Conservation (phyloP, 2,113 vertebrate species). For the Chloropsis hardwickii region DNA sequence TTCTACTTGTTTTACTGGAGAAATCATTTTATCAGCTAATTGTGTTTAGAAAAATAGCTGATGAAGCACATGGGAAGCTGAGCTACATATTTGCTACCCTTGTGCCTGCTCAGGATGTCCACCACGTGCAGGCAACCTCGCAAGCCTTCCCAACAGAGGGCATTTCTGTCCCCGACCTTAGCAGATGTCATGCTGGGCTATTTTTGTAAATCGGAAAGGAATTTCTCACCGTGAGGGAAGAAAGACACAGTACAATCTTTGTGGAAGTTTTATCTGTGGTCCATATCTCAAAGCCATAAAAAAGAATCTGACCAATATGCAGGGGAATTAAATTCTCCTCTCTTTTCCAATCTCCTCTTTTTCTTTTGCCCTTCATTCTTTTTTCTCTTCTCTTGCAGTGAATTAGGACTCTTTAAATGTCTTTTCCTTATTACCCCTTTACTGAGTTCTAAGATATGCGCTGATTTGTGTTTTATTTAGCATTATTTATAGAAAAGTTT, state of each 20-base stretch:
- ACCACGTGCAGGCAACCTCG: not conserved
- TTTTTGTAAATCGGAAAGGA: conserved; percentile 15
- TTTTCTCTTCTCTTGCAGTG: not conserved
- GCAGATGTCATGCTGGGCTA: not conserved
- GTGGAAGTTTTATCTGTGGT: not conserved
- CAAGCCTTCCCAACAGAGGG: not conserved
- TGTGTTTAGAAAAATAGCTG: conserved; percentile 70
- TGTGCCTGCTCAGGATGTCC: conserved; percentile 36
- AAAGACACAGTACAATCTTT: not conserved
- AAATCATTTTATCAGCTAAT: conserved; percentile 55
- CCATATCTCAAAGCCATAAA: not conserved
- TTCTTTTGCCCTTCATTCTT: not conserved
- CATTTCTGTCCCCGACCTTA: not conserved
- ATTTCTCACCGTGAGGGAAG: not conserved
- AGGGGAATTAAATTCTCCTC: not conserved
- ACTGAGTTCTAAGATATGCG: not conserved
- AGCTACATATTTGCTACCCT: conserved; percentile 8
- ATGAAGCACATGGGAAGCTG: conserved; percentile 55
- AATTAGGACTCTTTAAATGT: not conserved
- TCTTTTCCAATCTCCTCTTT: not conserved
- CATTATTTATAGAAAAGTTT: not conserved
- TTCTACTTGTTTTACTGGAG: conserved; percentile 9
- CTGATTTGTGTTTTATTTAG: not conserved
- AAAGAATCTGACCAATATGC: not conserved
- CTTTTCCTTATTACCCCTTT: not conserved